phyloP scores from a whole-genome alignment of 2,797 vertebrate genomes.

The Helostoma temminkii region DNA sequence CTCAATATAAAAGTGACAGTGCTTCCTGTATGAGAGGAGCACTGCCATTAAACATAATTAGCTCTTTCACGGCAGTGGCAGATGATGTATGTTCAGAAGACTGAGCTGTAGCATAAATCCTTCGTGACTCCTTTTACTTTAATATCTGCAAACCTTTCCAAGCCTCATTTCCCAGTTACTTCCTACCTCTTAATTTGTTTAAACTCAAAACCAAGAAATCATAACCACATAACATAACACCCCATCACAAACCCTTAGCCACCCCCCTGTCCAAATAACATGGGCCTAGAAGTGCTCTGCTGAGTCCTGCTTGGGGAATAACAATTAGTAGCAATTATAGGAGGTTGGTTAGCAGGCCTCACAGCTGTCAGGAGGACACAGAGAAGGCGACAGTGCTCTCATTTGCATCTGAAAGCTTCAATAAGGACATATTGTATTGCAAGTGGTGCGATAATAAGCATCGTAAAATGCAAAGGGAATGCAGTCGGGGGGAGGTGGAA shows the following conservation, averaged over 20 bases:
- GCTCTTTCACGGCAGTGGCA: neutral
- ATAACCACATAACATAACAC: constrained; percentile 27
- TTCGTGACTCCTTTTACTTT: neutral
- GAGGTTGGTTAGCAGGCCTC: constrained; percentile 68
- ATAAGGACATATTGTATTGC: constrained; percentile 76
- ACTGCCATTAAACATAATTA: constrained; percentile 1
- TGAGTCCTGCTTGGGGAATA: constrained; percentile 74
- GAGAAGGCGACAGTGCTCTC: constrained; percentile 65
- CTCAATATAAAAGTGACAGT: neutral
- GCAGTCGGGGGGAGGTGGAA: constrained; percentile 50
- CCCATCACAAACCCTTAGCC: neutral
- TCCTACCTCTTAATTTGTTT: constrained; percentile 10
- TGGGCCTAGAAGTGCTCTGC: constrained; percentile 49
- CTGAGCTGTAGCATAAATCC: neutral
- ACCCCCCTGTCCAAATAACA: constrained; percentile 45
- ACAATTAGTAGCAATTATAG: constrained; percentile 80
- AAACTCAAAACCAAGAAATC: constrained; percentile 20
- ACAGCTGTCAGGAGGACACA: constrained; percentile 77
- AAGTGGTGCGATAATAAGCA: constrained; percentile 72
- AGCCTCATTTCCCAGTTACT: neutral
- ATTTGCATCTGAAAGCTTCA: constrained; percentile 82
- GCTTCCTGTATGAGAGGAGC: neutral
- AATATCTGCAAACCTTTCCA: neutral
- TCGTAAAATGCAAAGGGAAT: constrained; percentile 68
- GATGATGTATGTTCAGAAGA: neutral